phyloP scores from a whole-genome alignment of 2,113 vertebrate species.

The Carassius auratus region DNA sequence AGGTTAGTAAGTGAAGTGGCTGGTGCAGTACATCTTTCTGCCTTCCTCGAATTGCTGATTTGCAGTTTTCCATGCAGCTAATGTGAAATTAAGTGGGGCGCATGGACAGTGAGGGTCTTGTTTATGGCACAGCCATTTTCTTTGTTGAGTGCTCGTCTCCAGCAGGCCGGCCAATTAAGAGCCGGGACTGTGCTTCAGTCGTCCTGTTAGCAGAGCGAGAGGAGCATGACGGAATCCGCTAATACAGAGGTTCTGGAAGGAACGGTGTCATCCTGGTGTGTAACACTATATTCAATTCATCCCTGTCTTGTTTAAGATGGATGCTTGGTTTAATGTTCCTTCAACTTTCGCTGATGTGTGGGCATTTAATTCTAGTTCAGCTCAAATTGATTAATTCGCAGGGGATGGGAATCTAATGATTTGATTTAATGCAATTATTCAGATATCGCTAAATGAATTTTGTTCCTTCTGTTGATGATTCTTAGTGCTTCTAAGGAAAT shows the following conservation, averaged over 20 bases:
- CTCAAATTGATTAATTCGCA: constrained; percentile 6
- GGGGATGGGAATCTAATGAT: neutral
- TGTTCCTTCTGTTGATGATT: neutral
- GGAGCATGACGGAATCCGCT: constrained; percentile 29
- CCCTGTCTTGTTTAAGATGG: constrained; percentile 17
- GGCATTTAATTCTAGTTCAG: constrained; percentile 25
- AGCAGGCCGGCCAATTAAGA: constrained; percentile 42
- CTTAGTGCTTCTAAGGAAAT: neutral
- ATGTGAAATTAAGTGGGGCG: constrained; percentile 34
- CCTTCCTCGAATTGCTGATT: constrained; percentile 16
- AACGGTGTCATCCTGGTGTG: constrained; percentile 18
- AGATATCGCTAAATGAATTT: neutral
- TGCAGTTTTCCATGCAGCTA: constrained; percentile 36
- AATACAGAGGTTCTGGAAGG: constrained; percentile 22
- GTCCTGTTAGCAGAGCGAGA: constrained; percentile 39
- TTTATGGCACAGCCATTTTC: constrained; percentile 29
- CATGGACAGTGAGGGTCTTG: constrained; percentile 29
- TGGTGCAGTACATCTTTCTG: constrained; percentile 34
- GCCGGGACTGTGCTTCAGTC: constrained; percentile 5
- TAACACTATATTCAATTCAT: constrained; percentile 18
- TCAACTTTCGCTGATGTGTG: constrained; percentile 22
- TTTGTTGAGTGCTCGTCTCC: constrained; percentile 48
- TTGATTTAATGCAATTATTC: constrained; percentile 3
- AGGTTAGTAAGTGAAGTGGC: constrained; percentile 26
- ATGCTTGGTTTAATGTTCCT: neutral